A percentile compares a stretch with the other conserved stretches of the same genome.
phyloP scores from a whole-genome alignment of 1,140 invertebrate species.

The Bradysia coprophila region DNA sequence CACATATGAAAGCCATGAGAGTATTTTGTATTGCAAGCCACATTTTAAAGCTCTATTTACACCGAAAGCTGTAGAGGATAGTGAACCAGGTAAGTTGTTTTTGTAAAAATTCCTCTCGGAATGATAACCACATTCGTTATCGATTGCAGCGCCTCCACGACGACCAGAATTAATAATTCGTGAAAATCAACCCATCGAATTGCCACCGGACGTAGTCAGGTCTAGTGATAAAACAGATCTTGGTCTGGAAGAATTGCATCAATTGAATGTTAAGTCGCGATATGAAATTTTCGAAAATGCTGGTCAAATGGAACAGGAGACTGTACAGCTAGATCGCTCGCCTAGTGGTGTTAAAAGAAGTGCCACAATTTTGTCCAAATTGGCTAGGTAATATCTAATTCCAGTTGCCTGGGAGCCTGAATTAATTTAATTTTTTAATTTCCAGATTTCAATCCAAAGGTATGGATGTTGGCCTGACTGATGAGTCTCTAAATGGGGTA shows the following conservation, averaged over 20 bases:
- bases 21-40: conserved; percentile 75
- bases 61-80: conserved; percentile 69
- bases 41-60: conserved; percentile 85
- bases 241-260: conserved; percentile 63
- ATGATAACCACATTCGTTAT: too few species aligned
- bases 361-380: conserved; percentile 51
- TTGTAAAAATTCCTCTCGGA: neutral
- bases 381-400: conserved; percentile 45
- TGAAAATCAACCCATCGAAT: conserved; percentile 71
- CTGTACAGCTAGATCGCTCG: conserved; percentile 35
- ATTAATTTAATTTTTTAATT: conserved; percentile 5
- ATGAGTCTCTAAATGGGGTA: conserved; percentile 23
- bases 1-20: conserved; percentile 77
- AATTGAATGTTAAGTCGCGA: conserved; percentile 65
- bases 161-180: conserved; percentile 80
- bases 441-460: conserved; percentile 64
- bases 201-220: conserved; percentile 81
- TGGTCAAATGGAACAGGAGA: conserved; percentile 22
- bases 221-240: conserved; percentile 79
- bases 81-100: conserved; percentile 38
- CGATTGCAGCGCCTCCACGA: conserved; percentile 31
- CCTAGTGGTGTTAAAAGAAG: conserved; percentile 33
- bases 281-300: conserved; percentile 65
- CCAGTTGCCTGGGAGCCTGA: neutral
- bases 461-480: conserved; percentile 60